Evolutionary conservation across 2,113 vertebrate genomes (phyloP), one percentile per base, ranked within the genome.

Genomic region (Hydrolagus affinis): DNA sequence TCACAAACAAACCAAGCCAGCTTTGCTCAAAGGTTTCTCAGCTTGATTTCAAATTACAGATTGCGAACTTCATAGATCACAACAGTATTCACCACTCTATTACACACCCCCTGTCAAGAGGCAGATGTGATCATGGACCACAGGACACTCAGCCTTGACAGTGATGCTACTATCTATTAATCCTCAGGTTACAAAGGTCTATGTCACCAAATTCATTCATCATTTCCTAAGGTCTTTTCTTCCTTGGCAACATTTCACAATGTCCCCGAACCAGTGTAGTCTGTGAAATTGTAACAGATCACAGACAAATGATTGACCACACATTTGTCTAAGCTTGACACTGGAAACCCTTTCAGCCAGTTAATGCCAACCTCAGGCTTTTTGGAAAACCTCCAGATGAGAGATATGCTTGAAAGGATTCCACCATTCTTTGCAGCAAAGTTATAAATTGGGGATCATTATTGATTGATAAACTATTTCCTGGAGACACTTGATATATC

Each of bases 221-320:
- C 78, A 68, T 83, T 83, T 83, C 17, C 78, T 83, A 11, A 83
- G 28, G 60, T 12, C 60, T 3, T 66, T 66, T 76, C 62, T 83
- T 83, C 32, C 25, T 9, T 32, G 62, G 23, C 62, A 66, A 30
- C 15, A 66, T 62, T 66, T 14, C 17, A 68, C 78, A 66, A 66
- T 28, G 66, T 57, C 25, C 9, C 78, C 62, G 9, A 66, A 25
- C 25, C 62, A 68, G 62, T 19, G 28, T 44, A 44, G 44, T 19
- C 25, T 68, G 60, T 83, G 62, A 83, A 83, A 83, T 83, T 83
- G 78, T 83, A 83, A 83, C 62, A 56, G 15, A 66, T 66, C 78
- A 21, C 62, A 83, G 62, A 30, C 25, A 1, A 12, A 80, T 66
- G 77, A 80, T 66, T 78, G 57, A 78, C 75, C n/a, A 15, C 75